Conservation (phyloP, 1,140 invertebrate genomes). For the Lycorma delicatula region DNA sequence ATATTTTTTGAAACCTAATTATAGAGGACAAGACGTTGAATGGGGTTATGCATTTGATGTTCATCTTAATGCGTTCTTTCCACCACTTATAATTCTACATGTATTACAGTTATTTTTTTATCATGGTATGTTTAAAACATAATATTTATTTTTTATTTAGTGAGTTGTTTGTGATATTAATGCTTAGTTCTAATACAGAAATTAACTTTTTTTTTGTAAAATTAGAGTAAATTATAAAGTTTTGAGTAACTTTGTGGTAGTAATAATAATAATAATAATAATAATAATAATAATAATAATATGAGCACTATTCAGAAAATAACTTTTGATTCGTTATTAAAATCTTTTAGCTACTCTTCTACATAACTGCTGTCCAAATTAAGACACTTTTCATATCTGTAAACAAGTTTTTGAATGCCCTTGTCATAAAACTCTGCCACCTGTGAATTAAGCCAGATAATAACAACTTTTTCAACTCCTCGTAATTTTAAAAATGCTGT, state of each 20-base stretch:
- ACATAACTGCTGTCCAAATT: too few species aligned
- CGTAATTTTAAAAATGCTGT: too few species aligned
- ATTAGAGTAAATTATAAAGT: neutral
- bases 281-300: neutral
- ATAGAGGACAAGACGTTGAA: slow-evolving; percentile 73
- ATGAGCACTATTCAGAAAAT: neutral
- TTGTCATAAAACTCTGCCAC: too few species aligned
- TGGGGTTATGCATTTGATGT: slow-evolving; percentile 99
- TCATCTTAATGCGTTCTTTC: slow-evolving; percentile 97
- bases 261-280: neutral
- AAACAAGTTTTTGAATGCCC: too few species aligned
- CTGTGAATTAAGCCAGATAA: too few species aligned
- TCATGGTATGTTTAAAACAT: slow-evolving; percentile 53
- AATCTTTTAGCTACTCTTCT: too few species aligned
- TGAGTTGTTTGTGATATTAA: neutral
- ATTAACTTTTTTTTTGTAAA: neutral
- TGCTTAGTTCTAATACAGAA: neutral
- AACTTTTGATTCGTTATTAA: too few species aligned
- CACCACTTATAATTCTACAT: slow-evolving; percentile 87
- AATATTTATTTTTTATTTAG: slow-evolving; percentile 12
- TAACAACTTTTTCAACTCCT: too few species aligned
- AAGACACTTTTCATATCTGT: too few species aligned
- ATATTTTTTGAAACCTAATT: slow-evolving; percentile 65
- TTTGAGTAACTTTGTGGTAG: neutral
- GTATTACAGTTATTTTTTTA: slow-evolving; percentile 86